Percentiles rank a stretch among this genome's conserved stretches.
Conservation (phyloP, 2,797 vertebrate species). For the Morus bassanus region DNA sequence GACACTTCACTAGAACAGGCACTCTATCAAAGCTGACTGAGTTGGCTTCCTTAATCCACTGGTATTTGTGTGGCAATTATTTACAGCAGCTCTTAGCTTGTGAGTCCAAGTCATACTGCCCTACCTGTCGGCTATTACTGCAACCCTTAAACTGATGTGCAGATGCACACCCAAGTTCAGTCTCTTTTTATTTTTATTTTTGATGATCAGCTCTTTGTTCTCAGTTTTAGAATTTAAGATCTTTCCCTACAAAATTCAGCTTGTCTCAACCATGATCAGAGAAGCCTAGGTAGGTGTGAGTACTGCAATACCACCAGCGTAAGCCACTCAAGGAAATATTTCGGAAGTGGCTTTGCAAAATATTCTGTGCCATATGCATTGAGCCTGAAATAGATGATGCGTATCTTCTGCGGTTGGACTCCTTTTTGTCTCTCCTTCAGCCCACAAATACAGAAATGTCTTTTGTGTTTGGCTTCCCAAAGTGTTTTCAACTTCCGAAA, state of each 20-base stretch:
- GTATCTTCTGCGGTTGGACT: neutral
- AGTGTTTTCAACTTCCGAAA: neutral
- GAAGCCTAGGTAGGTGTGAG: neutral
- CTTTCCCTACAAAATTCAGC: neutral
- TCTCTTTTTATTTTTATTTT: neutral
- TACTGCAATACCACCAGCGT: neutral
- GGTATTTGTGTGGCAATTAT: neutral
- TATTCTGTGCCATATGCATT: neutral
- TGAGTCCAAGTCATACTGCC: neutral
- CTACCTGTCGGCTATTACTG: neutral
- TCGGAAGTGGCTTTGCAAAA: neutral
- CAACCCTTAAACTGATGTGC: neutral
- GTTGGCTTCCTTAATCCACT: neutral
- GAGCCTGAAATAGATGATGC: fast-evolving
- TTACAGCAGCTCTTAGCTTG: neutral
- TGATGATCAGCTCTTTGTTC: neutral
- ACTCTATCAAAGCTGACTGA: neutral
- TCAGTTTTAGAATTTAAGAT: neutral
- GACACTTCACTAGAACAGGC: neutral
- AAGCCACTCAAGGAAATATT: neutral
- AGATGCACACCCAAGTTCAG: neutral
- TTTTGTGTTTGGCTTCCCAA: neutral
- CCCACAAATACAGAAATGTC: neutral
- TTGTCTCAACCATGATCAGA: neutral
- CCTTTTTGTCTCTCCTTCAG: neutral